These are phyloP conservation scores for Calyptommatus sinebrachiatus DNA, from an alignment of 2,113 vertebrate genomes.

Conservation along the genomic window DNA sequence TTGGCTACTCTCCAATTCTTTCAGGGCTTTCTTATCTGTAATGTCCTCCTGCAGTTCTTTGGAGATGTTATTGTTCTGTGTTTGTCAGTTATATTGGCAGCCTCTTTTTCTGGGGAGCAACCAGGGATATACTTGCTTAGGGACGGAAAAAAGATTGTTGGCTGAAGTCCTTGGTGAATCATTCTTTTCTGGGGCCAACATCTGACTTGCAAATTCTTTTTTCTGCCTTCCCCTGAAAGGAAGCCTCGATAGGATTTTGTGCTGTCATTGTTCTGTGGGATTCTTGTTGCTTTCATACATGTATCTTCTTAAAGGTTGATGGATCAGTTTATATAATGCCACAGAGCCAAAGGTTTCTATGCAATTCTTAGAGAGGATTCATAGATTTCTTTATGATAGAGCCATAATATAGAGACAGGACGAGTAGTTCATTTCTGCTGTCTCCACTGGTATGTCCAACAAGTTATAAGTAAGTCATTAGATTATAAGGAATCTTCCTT, in stretches of 20 bases:
- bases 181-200: background rate
- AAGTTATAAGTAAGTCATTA: background rate
- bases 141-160: background rate
- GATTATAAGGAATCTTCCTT: too few relatives aligned
- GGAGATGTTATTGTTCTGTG: background rate
- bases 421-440: background rate
- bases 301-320: background rate
- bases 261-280: background rate
- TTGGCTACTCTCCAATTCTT: background rate
- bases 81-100: background rate
- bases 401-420: background rate
- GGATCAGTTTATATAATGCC: too few relatives aligned
- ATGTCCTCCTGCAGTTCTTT: background rate
- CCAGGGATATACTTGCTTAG: background rate
- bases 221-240: background rate
- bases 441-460: background rate
- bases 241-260: too few relatives aligned
- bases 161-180: background rate
- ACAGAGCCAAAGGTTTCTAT: too few relatives aligned
- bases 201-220: background rate
- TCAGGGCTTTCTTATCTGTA: background rate
- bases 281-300: background rate
- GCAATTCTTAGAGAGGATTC: background rate
- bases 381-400: background rate
- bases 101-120: rapidly evolving